Evolutionary conservation across 2,797 vertebrate genomes (phyloP), one percentile per base, ranked within the genome.

Genomic region (Falco columbarius): DNA sequence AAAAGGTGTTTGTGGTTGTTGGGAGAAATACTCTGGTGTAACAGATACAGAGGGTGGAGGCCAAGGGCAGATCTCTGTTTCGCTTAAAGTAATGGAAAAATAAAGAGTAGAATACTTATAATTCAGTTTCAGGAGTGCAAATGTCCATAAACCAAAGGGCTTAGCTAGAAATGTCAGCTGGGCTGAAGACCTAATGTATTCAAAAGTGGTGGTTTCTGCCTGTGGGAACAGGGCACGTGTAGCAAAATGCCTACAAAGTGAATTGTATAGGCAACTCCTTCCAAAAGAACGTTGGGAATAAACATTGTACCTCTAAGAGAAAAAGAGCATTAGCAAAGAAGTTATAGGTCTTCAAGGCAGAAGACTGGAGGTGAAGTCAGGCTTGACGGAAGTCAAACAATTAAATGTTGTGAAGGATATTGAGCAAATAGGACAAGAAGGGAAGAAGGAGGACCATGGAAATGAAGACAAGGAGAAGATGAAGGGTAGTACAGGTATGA

Each of bases 1-100:
- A 89, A 82, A 87, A 80, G 63, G 49, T 73, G 63, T 54, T 93
- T 95, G 79, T 92, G 86, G 89, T 87, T 94, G 80, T 56, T 92
- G 72, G 71, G 79, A 92, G 84, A 63, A 92, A 47, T 89, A 67
- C 22, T 38, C 52, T 27, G 77, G n/a, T 92, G 46, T 89, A 94
- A 63, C 47, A 96, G 91, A 93, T 89, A 79, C 6, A 3, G 63
- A 87, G 67, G 74, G 51, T 1, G 55, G 90, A 89, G 83, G 32
- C 90, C 54, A 44, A 76, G 52, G 52, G 52, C 63, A 92, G 71
- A 86, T 52, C 56, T 93, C 62, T 90, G 26, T 76, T 96, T 96
- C 19, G 10, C 55, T 82, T 92, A 14, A 89, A 94, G 44, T 58
- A 44, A 54, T 82, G 67, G 44, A 55, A 91, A 82, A 91, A 89